Evolutionary conservation across 1,140 invertebrate species (phyloP).

Genomic region (Cherax quadricarinatus): DNA sequence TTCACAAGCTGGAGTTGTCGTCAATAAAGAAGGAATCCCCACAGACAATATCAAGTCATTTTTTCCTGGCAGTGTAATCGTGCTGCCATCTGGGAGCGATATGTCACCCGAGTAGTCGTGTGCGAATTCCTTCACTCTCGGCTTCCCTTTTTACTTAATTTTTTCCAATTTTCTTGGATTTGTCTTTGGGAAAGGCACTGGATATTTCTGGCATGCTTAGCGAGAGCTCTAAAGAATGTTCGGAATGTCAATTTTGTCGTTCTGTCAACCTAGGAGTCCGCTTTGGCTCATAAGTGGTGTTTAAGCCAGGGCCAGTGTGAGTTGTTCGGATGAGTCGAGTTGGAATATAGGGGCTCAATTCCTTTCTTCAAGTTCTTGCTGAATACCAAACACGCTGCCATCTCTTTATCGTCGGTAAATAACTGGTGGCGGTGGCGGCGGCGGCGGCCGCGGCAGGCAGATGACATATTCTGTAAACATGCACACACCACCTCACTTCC

Average conservation of each 20-base stretch:
- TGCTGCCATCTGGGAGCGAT: slow-evolving; percentile 64
- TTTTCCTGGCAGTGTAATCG: slow-evolving; percentile 67
- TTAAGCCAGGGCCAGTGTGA: slow-evolving; percentile 10
- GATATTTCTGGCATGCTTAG: background rate
- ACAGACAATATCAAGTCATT: slow-evolving; percentile 70
- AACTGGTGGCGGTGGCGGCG: slow-evolving; percentile 26
- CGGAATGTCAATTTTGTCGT: background rate
- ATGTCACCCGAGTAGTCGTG: slow-evolving; percentile 62
- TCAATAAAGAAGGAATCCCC: slow-evolving; percentile 70
- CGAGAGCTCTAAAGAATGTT: background rate
- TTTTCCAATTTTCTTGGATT: too few species aligned
- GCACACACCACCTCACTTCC: background rate
- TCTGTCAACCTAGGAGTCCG: too few species aligned
- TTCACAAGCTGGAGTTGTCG: slow-evolving; percentile 66
- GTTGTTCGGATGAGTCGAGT: slow-evolving; percentile 24
- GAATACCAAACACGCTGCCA: slow-evolving; percentile 65
- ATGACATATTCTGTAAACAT: slow-evolving; percentile 59
- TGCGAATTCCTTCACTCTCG: slow-evolving; percentile 40
- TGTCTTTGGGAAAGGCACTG: background rate
- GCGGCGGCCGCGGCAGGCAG: background rate
- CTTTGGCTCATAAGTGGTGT: background rate
- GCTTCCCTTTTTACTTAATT: background rate
- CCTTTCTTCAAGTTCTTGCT: slow-evolving; percentile 69
- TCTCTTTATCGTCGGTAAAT: slow-evolving; percentile 66
- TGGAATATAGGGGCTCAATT: slow-evolving; percentile 57